phyloP scores from a whole-genome alignment of 2,888 invertebrate species.

The Idaea dimidiata region DNA sequence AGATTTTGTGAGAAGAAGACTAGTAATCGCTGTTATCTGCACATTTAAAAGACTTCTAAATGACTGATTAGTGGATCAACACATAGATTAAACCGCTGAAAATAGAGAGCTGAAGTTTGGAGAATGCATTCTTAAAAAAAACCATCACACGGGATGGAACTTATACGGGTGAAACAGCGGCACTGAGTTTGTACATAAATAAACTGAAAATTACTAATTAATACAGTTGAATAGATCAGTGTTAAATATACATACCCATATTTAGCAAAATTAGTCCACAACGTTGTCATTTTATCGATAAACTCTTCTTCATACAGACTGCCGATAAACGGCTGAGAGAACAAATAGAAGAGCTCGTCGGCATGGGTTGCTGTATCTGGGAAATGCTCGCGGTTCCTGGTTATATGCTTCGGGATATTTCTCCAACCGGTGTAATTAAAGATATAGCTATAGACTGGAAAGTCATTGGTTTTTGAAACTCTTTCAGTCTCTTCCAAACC shows the following conservation, averaged over 20 bases:
- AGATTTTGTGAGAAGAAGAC: no score
- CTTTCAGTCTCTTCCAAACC: slow-evolving; percentile 53
- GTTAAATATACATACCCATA: slow-evolving; percentile 44
- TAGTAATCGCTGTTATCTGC: no score
- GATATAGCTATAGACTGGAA: slow-evolving; percentile 53
- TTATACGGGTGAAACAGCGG: no score
- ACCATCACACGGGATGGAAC: no score
- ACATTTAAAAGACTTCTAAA: no score
- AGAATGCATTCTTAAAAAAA: no score
- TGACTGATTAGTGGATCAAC: no score
- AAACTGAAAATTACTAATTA: no score
- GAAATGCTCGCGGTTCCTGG: slow-evolving; percentile 31
- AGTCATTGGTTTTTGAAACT: slow-evolving; percentile 40
- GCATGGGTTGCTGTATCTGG: slow-evolving; percentile 57
- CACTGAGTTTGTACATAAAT: no score
- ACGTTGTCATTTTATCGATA: slow-evolving; percentile 52
- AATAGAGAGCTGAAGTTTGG: no score
- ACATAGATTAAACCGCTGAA: no score
- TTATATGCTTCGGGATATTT: slow-evolving; percentile 43
- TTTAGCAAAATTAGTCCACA: slow-evolving; percentile 71
- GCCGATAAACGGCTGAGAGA: slow-evolving; percentile 43
- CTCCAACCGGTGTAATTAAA: slow-evolving; percentile 54
- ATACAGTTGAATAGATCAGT: neutral
- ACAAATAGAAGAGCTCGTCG: slow-evolving; percentile 64
- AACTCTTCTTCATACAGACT: slow-evolving; percentile 49